Conservation (phyloP, 2,797 vertebrate species). For the Leptatherina wallacei region DNA sequence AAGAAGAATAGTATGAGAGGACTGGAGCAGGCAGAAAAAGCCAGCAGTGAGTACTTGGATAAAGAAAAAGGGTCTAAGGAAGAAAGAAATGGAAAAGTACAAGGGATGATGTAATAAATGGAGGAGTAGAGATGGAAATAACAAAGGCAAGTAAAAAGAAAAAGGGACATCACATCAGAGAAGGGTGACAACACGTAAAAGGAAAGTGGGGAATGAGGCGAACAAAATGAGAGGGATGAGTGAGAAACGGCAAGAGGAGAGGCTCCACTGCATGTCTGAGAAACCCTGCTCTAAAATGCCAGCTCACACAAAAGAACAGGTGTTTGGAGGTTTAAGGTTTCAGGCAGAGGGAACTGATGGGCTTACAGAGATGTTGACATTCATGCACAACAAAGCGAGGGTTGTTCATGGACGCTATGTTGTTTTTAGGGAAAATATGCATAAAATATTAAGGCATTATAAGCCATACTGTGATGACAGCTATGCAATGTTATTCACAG, state of each 20-base stretch:
- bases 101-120: constrained; percentile 42
- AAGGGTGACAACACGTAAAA: constrained; percentile 45
- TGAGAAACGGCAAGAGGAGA: constrained; percentile 38
- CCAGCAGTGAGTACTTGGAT: constrained; percentile 2
- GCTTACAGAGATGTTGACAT: constrained; percentile 84
- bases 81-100: constrained; percentile 30
- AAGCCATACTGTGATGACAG: constrained; percentile 66
- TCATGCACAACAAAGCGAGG: constrained; percentile 76
- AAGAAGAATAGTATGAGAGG: constrained; percentile 7
- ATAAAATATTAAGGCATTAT: constrained; percentile 71
- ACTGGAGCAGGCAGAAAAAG: constrained; percentile 13
- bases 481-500: constrained; percentile 66
- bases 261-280: constrained; percentile 69
- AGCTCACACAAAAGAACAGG: constrained; percentile 86
- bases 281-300: constrained; percentile 79
- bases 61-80: constrained; percentile 12
- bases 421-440: constrained; percentile 76
- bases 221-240: constrained; percentile 47
- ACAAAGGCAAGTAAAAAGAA: constrained; percentile 52
- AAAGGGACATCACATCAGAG: constrained; percentile 14
- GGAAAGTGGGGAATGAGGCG: constrained; percentile 33
- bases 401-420: constrained; percentile 77
- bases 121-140: constrained; percentile 39
- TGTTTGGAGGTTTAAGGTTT: constrained; percentile 85
- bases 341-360: constrained; percentile 71